Evolutionary conservation across 2,113 vertebrate species (phyloP).

Genomic region (Colinus virginianus): DNA sequence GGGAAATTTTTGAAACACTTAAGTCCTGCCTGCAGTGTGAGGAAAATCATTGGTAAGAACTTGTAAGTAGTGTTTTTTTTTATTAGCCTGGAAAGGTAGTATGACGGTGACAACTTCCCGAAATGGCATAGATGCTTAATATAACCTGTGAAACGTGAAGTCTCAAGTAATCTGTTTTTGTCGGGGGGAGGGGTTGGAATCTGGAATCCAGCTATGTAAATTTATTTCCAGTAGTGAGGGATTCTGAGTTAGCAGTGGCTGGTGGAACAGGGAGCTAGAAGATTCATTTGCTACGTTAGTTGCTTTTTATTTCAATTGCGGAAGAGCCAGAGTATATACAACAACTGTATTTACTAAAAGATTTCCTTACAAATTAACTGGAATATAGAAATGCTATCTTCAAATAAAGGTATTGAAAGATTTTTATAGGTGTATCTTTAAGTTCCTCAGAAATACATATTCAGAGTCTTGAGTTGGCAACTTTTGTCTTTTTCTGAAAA

Average conservation of each 20-base stretch:
- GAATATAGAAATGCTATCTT: background rate
- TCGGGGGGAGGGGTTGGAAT: background rate
- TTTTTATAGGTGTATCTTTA: background rate
- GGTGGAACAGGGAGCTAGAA: background rate
- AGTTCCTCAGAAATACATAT: background rate
- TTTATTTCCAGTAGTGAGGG: background rate
- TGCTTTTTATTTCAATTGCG: background rate
- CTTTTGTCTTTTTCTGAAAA: background rate
- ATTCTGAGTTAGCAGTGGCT: background rate
- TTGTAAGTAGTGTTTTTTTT: background rate
- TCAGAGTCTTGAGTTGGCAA: background rate
- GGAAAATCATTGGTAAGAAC: background rate
- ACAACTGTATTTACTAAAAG: background rate
- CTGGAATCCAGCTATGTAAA: background rate
- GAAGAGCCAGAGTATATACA: background rate
- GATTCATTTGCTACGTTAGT: background rate
- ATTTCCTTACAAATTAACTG: background rate
- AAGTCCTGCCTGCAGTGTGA: background rate
- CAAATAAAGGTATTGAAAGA: background rate
- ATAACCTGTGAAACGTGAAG: background rate
- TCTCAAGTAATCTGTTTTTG: background rate
- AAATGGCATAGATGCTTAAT: background rate
- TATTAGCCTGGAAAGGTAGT: background rate
- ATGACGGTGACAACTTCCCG: slow-evolving; percentile 1
- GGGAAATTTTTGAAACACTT: background rate